A percentile compares a stretch with the other conserved stretches of the same genome.
Evolutionary conservation across 2,797 vertebrate genomes (phyloP).

Genomic region (Petrocephalus schoutedeni): DNA sequence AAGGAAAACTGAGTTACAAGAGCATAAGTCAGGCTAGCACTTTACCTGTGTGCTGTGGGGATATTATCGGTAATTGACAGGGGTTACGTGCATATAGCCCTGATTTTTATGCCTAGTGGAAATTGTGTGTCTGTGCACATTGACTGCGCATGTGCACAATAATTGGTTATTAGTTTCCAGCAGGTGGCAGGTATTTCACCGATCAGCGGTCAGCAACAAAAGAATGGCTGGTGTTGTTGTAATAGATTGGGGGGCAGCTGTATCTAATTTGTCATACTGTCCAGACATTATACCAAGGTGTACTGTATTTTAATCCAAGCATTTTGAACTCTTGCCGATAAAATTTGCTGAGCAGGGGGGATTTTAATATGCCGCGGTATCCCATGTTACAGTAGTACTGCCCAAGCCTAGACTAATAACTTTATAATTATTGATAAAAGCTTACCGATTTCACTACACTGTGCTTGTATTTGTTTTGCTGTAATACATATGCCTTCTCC

Average conservation of each 20-base stretch:
- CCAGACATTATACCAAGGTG: not conserved
- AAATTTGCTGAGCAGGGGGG: not conserved
- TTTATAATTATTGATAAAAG: not conserved
- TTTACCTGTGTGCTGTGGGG: too few relatives aligned
- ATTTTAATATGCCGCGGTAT: not conserved
- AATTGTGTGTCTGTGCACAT: too few relatives aligned
- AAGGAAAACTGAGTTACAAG: not conserved
- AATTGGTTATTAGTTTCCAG: too few relatives aligned
- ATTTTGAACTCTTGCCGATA: too few relatives aligned
- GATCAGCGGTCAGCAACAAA: not conserved
- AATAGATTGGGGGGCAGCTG: not conserved
- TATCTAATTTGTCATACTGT: not conserved
- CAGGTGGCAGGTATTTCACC: not conserved
- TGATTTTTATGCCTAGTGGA: too few relatives aligned
- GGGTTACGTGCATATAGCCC: too few relatives aligned
- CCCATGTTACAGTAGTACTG: not conserved
- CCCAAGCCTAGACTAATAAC: not conserved
- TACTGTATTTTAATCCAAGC: too few relatives aligned
- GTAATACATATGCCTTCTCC: not conserved
- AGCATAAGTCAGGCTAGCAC: too few relatives aligned
- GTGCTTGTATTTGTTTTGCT: not conserved
- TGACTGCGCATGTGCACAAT: too few relatives aligned
- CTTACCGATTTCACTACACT: not conserved
- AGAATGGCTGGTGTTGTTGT: not conserved
- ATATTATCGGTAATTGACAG: too few relatives aligned